These are phyloP conservation scores for Zaprionus gabonicus DNA, from an alignment of 1,140 invertebrate species.

Conservation along the genomic window DNA sequence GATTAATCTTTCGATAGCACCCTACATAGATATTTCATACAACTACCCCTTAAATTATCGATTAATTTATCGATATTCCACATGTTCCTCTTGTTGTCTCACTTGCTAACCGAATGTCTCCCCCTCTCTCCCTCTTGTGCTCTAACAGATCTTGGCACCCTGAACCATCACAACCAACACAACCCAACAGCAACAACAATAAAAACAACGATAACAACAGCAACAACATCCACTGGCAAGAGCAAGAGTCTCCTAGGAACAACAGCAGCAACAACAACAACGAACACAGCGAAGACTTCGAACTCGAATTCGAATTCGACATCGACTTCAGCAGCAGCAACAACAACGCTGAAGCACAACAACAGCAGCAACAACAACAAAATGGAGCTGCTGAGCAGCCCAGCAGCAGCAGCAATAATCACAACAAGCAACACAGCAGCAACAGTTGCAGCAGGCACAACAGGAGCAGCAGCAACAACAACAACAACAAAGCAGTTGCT, in stretches of 20 bases:
- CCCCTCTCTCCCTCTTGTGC: constrained; percentile 13
- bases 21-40: too few species aligned
- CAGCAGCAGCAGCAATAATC: constrained; percentile 38
- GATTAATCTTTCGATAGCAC: too few species aligned
- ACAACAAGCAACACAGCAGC: constrained; percentile 39
- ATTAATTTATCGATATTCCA: background rate
- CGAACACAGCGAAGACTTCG: constrained; percentile 10
- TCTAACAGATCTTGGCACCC: constrained; percentile 73
- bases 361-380: constrained; percentile 46
- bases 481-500: constrained; percentile 70
- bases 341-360: constrained; percentile 25
- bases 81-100: constrained; percentile 49
- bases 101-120: constrained; percentile 58
- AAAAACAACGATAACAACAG: constrained; percentile 29
- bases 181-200: constrained; percentile 47
- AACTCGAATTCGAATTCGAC: constrained; percentile 20
- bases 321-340: background rate
- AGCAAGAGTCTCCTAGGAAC: constrained; percentile 12
- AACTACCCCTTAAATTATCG: too few species aligned
- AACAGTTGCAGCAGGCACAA: constrained; percentile 40
- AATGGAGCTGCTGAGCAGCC: constrained; percentile 80
- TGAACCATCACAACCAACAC: constrained; percentile 62
- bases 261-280: constrained; percentile 28
- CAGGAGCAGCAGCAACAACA: constrained; percentile 5
- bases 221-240: constrained; percentile 14